Base-by-base conservation (phyloP, 2,797 vertebrate species). In the Lates japonicus region DNA sequence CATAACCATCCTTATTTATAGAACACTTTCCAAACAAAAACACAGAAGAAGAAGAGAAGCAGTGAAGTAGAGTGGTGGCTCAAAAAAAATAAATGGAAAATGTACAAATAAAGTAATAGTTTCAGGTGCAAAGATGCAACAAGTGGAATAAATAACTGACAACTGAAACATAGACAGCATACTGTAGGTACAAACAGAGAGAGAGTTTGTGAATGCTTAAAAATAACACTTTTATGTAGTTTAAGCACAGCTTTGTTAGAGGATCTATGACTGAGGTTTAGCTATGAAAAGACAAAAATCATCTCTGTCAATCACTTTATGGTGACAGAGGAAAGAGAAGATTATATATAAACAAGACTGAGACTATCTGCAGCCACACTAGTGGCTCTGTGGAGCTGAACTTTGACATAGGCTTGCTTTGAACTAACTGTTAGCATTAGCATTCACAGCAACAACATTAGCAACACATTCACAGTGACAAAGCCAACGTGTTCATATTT, bases 1-100 rank as follows among this genome's bases (percentile, higher is more conserved):
- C 7, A 86, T 14, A 17, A 35, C 25, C 64, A 87, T 20, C 2
- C 4, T 20, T 55, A 72, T 81, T 74, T 55, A 60, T 59, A 31
- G 54, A 60, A 14, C 25, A 14, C 5, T 20, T 73, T 70, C 41
- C 54, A 44, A 67, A 75, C 51, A 61, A 42, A 48, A 51, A 12
- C 22, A 25, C 19, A 16, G n/a, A 46, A 51, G 31, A 41, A 37
- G 20, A 25, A 11, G 51, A 13, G n/a, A n/a, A 51, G 49, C 20
- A 19, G 42, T 5, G 39, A 58, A 7, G 22, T 0, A 8, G 14
- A 41, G 29, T 5, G 7, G 16, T 5, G n/a, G 7, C 20, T 46
- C 7, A n/a, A 13, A 39, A 49, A 39, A 25, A 22, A 52, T 22
- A 13, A 25, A 52, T 13, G 11, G 51, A 25, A 52, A 52, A 25